Evolutionary conservation across 2,888 invertebrate genomes (phyloP).

Genomic region (Bellardia bayeri): DNA sequence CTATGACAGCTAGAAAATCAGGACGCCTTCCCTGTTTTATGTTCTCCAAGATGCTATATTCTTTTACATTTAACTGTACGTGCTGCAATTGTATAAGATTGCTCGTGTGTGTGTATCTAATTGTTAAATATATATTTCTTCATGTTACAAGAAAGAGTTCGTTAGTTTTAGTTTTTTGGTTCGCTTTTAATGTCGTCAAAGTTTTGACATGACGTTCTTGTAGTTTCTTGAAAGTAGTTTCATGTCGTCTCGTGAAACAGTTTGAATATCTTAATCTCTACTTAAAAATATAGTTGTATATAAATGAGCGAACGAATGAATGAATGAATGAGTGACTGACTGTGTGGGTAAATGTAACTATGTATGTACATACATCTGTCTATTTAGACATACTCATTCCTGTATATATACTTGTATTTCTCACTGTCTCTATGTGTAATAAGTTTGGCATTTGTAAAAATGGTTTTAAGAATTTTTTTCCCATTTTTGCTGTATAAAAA

Average conservation of each 20-base stretch:
- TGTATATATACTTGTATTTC: neutral
- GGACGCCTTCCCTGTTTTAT: conserved; percentile 3
- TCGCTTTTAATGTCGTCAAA: conserved; percentile 78
- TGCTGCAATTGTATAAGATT: conserved; percentile 25
- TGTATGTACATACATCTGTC: neutral
- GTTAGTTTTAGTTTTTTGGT: conserved; percentile 62
- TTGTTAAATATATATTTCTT: conserved; percentile 49
- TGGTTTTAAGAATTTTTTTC: conserved; percentile 38
- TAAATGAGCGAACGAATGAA: conserved; percentile 24
- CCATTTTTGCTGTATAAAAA: conserved; percentile 5
- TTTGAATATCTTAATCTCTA: conserved; percentile 70
- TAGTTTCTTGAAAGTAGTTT: conserved; percentile 81
- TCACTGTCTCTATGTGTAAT: conserved; percentile 6
- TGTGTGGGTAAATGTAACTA: neutral
- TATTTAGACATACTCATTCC: neutral
- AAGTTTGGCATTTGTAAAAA: conserved; percentile 57
- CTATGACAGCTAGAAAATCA: neutral
- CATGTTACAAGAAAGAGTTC: conserved; percentile 53
- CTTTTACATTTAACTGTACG: conserved; percentile 32
- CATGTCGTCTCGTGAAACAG: conserved; percentile 76
- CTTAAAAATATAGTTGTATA: conserved; percentile 50
- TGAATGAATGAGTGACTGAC: conserved; percentile 14
- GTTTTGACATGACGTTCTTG: conserved; percentile 80
- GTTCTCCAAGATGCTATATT: conserved; percentile 29
- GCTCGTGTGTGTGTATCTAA: neutral